Conservation (phyloP, 2,888 invertebrate species). For the Tanytarsus gracilentus region DNA sequence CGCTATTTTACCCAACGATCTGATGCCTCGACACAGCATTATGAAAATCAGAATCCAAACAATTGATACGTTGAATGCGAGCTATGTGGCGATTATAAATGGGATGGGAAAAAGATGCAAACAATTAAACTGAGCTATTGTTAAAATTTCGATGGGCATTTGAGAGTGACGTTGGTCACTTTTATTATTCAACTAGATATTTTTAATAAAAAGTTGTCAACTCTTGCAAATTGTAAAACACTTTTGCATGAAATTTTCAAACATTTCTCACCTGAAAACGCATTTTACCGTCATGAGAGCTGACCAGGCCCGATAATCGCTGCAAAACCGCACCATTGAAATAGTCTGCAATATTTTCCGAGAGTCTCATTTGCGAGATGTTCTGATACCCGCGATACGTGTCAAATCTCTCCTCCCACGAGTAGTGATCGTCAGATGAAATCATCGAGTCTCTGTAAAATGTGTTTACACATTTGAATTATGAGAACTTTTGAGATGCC, state of each 20-base stretch:
- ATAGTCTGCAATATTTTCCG: conserved; percentile 75
- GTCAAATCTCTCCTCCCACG: conserved; percentile 69
- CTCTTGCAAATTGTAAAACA: conserved; percentile 34
- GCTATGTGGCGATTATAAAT: conserved; percentile 52
- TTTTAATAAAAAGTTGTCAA: not conserved
- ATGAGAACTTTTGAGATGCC: too few relatives aligned
- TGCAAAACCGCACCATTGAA: conserved; percentile 78
- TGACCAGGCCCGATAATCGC: conserved; percentile 42
- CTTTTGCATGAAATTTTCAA: conserved; percentile 38
- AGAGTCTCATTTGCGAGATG: conserved; percentile 48
- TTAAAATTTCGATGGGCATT: conserved; percentile 54
- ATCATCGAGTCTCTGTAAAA: conserved; percentile 62
- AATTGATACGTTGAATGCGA: conserved; percentile 80
- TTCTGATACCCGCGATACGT: conserved; percentile 56
- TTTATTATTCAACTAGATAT: too few relatives aligned
- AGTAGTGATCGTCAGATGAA: conserved; percentile 64
- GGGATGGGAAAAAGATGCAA: conserved; percentile 28
- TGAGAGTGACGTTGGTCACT: not conserved
- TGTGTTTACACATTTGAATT: too few relatives aligned
- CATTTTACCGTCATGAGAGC: conserved; percentile 39
- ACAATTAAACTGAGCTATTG: conserved; percentile 34
- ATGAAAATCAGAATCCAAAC: conserved; percentile 87
- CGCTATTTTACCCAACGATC: conserved; percentile 47
- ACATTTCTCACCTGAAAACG: conserved; percentile 34
- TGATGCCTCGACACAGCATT: conserved; percentile 75